Base-by-base conservation (phyloP, 2,888 invertebrate species). In the Melanotus villosus region DNA sequence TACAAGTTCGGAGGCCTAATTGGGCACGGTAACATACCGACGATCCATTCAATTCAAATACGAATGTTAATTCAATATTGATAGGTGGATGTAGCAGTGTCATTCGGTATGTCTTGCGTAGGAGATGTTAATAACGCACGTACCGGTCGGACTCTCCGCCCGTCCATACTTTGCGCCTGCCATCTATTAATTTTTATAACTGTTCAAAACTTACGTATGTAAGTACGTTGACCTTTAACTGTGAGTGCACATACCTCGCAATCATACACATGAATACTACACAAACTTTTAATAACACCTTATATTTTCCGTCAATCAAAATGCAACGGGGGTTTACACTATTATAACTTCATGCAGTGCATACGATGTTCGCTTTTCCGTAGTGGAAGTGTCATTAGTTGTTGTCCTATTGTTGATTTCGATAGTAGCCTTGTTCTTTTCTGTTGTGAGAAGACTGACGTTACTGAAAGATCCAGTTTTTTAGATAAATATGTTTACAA, bases 161-260 rank as follows among this genome's bases (percentile, higher is more conserved):
- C 65, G 57, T 65, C 54, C 60, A 52, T 60, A 65, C 56, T 65
- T 59, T 70, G 43, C 63, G 66, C 70, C 68, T 68, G 59, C 59
- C 57, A 68, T 73, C 71, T 73, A 75, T 76, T 75, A 75, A 77
- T 76, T 76, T 75, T 77, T 74, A 74, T 76, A 76, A 75, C 76
- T 73, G 74, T 73, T 75, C 67, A 73, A 73, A 74, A 75, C 70
- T 74, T 73, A 67, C 69, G 65, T 62, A 69, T 7, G 16, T 68
- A 75, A 73, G 77, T 75, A 72, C 77, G 67, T 75, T 77, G 77
- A 77, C 75, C 77, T 74, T 74, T 72, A 68, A 70, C 69, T 67
- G 65, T 62, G 58, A 58, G 60, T 64, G 45, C 52, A 67, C 66
- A 66, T 70, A 66, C 70, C 70, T 65, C 57, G 54, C 41, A 62